These are phyloP conservation scores for Poeciliopsis gracilis DNA, from an alignment of 2,797 vertebrate genomes.

Conservation along the genomic window DNA sequence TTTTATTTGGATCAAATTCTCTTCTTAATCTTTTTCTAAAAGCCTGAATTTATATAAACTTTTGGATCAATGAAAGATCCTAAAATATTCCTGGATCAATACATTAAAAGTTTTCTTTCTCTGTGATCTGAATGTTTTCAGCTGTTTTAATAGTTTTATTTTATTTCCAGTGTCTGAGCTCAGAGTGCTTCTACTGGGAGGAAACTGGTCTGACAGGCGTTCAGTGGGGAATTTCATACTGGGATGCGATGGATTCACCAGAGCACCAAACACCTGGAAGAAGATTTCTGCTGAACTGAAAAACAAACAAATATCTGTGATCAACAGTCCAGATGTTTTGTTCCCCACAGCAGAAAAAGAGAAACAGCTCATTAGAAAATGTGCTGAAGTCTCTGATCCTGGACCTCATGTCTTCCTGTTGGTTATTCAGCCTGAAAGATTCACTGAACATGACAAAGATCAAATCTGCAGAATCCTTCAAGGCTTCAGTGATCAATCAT, in stretches of 20 bases:
- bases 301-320: conserved; percentile 1
- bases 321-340: conserved; percentile 35
- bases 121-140: background rate
- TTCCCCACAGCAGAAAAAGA: background rate
- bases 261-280: background rate
- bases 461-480: conserved; percentile 4
- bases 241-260: background rate
- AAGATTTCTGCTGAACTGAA: background rate
- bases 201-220: conserved; percentile 7
- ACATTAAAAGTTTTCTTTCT: background rate
- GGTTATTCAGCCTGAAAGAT: conserved; percentile 11
- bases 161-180: conserved; percentile 33
- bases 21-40: background rate
- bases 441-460: conserved; percentile 20
- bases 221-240: conserved; percentile 11
- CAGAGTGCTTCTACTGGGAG: conserved; percentile 40
- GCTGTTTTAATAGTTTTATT: background rate
- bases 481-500: background rate
- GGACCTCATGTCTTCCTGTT: conserved; percentile 17
- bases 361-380: background rate
- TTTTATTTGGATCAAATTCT: background rate
- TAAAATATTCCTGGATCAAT: background rate
- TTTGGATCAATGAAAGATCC: background rate
- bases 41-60: background rate
- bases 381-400: background rate